Conservation (phyloP, 2,797 vertebrate genomes). For the Pampus argenteus region DNA sequence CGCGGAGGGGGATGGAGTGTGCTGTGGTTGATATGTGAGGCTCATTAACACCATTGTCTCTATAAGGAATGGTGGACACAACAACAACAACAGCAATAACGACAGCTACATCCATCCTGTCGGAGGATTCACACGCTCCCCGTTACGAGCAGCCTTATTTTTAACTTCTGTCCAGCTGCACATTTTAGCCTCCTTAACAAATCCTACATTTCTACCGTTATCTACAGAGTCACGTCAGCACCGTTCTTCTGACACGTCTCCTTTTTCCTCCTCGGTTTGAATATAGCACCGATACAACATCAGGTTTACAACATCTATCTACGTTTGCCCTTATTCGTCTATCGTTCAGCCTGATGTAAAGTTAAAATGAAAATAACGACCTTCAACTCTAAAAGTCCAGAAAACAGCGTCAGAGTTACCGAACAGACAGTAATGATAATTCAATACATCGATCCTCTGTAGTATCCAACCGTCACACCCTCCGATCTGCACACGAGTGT, state of each 20-base stretch:
- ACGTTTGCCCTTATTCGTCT: too few relatives aligned
- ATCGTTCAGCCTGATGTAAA: too few relatives aligned
- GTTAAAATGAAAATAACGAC: neutral
- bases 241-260: too few relatives aligned
- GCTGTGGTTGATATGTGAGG: conserved; percentile 59
- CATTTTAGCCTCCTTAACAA: conserved; percentile 16
- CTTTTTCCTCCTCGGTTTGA: too few relatives aligned
- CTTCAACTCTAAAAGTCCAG: neutral
- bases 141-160: conserved; percentile 43
- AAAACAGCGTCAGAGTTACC: neutral
- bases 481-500: neutral
- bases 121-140: conserved; percentile 38
- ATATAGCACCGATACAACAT: too few relatives aligned
- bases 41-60: conserved; percentile 72
- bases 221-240: conserved; percentile 7
- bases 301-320: too few relatives aligned
- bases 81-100: conserved; percentile 43
- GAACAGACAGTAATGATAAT: neutral
- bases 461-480: neutral
- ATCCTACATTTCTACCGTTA: neutral
- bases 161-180: conserved; percentile 50
- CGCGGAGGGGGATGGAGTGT: conserved; percentile 29
- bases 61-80: conserved; percentile 52
- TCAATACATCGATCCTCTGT: conserved; percentile 27
- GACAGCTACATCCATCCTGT: conserved; percentile 67